Base-by-base conservation (phyloP, 2,888 invertebrate species). In the Dastarcus helophoroides region DNA sequence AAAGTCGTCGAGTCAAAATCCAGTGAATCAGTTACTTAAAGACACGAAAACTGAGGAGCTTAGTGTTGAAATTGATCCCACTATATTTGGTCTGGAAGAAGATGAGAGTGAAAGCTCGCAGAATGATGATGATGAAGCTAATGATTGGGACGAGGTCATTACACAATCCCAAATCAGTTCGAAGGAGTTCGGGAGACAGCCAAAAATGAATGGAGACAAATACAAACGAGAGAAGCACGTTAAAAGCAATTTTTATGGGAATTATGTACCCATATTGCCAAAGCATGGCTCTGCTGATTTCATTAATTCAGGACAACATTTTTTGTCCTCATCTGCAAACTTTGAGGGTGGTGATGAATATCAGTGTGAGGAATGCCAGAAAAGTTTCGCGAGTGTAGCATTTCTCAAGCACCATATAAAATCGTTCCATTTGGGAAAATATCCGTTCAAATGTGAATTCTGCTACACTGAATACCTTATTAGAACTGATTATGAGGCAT, bases 1-100 rank as follows among this genome's bases (percentile, higher is more conserved):
- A 14, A 37, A 34, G n/a, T 24, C 24, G 10, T 44, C 47, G 33
- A n/a, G n/a, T n/a, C n/a, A n/a, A n/a, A n/a, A n/a, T n/a, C 50
- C 44, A 28, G 48, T 53, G n/a, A 46, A 41, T 33, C 43, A 50
- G 33, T 35, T 54, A 3, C 34, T 54, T 21, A 53, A 46, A 4
- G 51, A 54, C 32, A 46, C 40, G 3, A 57, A 57, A 40, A 51
- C 51, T 7, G 60, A 60, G 40, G 60, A 60, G 38, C 41, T 60
- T 12, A 60, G 60, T 36, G 53, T 58, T 2, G 60, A 60, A 47
- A 50, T 59, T 14, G 58, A 60, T 36, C 60, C 60, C 2, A 51
- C 50, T 6, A 50, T 51, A 31, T 58, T 54, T 37, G 39, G 34
- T 5, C 44, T 49, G 13, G 43, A 40, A 14, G 42, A 43, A 2